Evolutionary conservation across 2,113 vertebrate genomes (phyloP), one percentile per base, ranked within the genome.

Genomic region (Nyctibius bracteatus): DNA sequence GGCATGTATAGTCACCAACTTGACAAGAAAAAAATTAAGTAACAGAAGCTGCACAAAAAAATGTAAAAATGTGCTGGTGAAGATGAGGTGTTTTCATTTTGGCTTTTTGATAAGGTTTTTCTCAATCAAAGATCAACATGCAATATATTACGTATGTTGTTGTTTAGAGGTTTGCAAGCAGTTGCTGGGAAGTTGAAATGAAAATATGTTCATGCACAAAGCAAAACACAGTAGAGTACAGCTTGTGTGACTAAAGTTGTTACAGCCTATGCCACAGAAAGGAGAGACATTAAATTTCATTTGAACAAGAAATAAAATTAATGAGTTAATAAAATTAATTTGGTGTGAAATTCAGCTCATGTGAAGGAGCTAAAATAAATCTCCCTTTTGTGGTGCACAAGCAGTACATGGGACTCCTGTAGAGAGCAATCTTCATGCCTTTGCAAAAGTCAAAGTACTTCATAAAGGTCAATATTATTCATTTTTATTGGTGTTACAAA

Each of bases 251-350:
- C 49, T 83, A 12, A 59, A 86, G 14, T 73, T 65, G 11, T 39
- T 90, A 63, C 39, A 86, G 20, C 55, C 47, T 77, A 15, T 73
- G 44, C 41, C 31, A 68, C 37, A 67, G 41, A 73, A 89, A 57
- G 31, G 16, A 49, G 7, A 82, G 23, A 65, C 21, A 35, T 80
- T 92, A 90, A 59, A 88, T 86, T 86, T 88, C 6, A 88, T 88
- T 86, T 90, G 62, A 94, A 92, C 28, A 83, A 52, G 47, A 88
- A 88, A 80, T 80, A 88, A 92, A 95, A 88, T 94, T 68, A 90
- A 35, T 41, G 19, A 77, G 62, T 90, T 88, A 89, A 90, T 90
- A 94, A 93, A 94, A 78, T 57, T 75, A 85, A 82, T 96, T 95
- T 44, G 16, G 47, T 90, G 52, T 90, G 81, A 85, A 94, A 92